Percentiles rank a stretch among this genome's conserved stretches.
Evolutionary conservation across 2,113 vertebrate genomes (phyloP).

Genomic region (Engystomops pustulosus): DNA sequence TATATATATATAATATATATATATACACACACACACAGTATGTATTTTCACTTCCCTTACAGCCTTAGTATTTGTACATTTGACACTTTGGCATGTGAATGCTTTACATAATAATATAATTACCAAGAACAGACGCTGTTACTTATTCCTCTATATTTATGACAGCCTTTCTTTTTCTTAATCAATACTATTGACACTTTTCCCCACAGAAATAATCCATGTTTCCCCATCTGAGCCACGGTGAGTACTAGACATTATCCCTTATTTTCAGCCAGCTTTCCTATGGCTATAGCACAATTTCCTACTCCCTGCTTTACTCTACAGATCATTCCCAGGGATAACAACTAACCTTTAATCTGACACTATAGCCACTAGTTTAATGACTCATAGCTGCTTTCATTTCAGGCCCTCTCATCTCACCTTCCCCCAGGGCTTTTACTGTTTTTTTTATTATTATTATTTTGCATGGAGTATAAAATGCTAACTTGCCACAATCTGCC

Average conservation of each 20-base stretch:
- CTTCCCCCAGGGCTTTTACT: background rate
- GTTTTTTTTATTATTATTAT: slow-evolving; percentile 30
- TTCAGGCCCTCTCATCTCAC: slow-evolving; percentile 15
- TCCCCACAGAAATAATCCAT: background rate
- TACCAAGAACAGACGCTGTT: background rate
- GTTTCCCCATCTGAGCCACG: background rate
- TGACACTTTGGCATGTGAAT: background rate
- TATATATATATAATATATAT: too few relatives aligned
- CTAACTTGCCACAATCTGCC: slow-evolving; percentile 16
- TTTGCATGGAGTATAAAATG: slow-evolving; percentile 46
- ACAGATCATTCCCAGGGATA: background rate
- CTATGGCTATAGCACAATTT: background rate
- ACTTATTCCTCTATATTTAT: background rate
- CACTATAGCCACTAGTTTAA: slow-evolving; percentile 26
- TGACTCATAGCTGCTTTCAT: slow-evolving; percentile 39
- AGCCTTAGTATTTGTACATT: background rate
- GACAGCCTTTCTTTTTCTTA: background rate
- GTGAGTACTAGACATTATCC: background rate
- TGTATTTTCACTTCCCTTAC: too few relatives aligned
- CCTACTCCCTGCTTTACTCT: background rate
- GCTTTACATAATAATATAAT: background rate
- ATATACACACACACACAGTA: too few relatives aligned
- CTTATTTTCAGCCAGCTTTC: background rate
- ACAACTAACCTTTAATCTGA: slow-evolving; percentile 42
- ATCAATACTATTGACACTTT: slow-evolving; percentile 22